These are phyloP conservation scores for Columba guinea DNA, from an alignment of 2,797 vertebrate genomes.

Conservation along the genomic window DNA sequence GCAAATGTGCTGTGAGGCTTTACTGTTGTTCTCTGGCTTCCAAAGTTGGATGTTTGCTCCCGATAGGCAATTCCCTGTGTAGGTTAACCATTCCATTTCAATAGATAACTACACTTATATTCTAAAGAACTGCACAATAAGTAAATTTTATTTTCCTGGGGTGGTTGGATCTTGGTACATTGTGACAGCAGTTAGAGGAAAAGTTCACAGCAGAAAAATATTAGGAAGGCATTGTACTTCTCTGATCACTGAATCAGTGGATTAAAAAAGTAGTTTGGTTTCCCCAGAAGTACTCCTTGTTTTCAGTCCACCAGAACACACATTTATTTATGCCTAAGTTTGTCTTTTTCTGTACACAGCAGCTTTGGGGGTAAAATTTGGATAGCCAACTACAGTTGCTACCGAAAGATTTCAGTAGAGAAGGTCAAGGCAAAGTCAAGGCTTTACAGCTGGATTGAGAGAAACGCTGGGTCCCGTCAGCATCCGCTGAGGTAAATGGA, in stretches of 20 bases:
- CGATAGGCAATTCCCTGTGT: not conserved
- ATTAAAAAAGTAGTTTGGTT: conserved; percentile 37
- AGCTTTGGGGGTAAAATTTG: not conserved
- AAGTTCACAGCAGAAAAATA: not conserved
- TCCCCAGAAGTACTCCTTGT: not conserved
- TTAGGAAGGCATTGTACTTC: not conserved
- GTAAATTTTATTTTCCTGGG: conserved; percentile 30
- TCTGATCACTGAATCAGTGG: not conserved
- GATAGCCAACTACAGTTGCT: not conserved
- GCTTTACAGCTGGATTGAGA: conserved; percentile 18
- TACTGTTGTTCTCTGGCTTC: not conserved
- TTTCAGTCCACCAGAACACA: not conserved
- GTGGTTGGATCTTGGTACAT: not conserved
- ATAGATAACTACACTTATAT: conserved; percentile 19
- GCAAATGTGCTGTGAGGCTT: not conserved
- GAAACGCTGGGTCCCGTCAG: conserved; percentile 13
- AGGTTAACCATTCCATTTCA: conserved; percentile 10
- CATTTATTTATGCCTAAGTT: not conserved
- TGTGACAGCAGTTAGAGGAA: conserved; percentile 30
- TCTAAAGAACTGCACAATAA: not conserved
- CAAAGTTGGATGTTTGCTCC: not conserved
- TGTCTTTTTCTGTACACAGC: conserved; percentile 11
- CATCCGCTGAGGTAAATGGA: conserved; percentile 4
- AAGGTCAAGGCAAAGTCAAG: conserved; percentile 33
- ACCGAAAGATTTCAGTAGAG: not conserved